Evolutionary conservation across 2,888 invertebrate species (phyloP).

Genomic region (Eulithis testata): DNA sequence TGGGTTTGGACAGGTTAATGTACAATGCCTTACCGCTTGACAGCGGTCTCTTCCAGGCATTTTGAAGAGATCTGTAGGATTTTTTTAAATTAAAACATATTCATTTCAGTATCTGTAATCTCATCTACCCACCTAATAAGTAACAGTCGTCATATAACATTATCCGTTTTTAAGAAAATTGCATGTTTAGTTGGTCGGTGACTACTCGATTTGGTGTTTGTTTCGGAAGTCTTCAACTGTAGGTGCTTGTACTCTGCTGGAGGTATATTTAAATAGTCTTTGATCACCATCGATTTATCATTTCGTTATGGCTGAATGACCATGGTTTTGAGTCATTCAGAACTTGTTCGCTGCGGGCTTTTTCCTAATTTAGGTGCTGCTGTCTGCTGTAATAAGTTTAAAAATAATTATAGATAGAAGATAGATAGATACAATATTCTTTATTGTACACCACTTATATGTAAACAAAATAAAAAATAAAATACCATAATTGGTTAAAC

Average conservation of each 20-base stretch:
- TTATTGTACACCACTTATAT: too few species aligned
- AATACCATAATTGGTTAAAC: too few species aligned
- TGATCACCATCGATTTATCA: slow-evolving; percentile 11
- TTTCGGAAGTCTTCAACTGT: slow-evolving; percentile 7
- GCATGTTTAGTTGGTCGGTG: neutral
- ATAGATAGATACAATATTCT: too few species aligned
- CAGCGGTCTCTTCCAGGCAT: too few species aligned
- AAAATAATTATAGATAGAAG: too few species aligned
- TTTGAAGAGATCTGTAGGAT: too few species aligned
- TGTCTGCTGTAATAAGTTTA: neutral
- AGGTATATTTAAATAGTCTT: neutral
- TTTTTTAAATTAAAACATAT: too few species aligned
- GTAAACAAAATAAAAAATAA: too few species aligned
- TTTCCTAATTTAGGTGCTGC: neutral
- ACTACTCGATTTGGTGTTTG: slow-evolving; percentile 13
- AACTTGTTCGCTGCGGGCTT: neutral
- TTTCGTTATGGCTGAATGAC: slow-evolving; percentile 2
- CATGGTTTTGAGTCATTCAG: slow-evolving; percentile 3
- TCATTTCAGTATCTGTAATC: too few species aligned
- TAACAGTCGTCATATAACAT: neutral
- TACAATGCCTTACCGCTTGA: too few species aligned
- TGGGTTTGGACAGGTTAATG: too few species aligned
- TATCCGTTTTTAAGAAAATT: neutral
- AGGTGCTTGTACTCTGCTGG: neutral
- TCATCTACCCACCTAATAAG: too few species aligned